A percentile compares a stretch with the other conserved stretches of the same genome.
phyloP scores from a whole-genome alignment of 2,113 vertebrate genomes.

The Muntiacus muntjak region DNA sequence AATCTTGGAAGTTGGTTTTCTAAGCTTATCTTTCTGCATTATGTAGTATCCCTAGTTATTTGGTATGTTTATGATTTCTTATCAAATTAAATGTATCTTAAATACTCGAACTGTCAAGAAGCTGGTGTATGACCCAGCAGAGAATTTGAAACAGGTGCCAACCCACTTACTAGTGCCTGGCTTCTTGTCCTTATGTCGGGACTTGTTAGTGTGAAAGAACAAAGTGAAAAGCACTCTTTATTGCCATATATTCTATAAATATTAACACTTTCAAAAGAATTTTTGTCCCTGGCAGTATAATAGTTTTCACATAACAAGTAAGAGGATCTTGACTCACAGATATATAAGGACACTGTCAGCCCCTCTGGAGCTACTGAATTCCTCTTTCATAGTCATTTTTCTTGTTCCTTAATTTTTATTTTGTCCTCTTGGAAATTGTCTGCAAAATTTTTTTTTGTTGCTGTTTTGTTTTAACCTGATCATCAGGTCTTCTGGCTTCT shows the following conservation, averaged over 20 bases:
- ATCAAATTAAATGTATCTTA: background rate
- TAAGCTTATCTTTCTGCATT: background rate
- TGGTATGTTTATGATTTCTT: background rate
- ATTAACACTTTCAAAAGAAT: background rate
- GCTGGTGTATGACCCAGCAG: background rate
- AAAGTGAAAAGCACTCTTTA: background rate
- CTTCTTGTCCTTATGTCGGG: background rate
- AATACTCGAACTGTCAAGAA: background rate
- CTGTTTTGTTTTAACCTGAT: background rate
- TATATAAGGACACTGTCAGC: background rate
- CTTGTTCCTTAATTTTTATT: background rate
- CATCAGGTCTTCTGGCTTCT: background rate
- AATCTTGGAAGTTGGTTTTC: background rate
- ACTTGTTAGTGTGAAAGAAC: background rate
- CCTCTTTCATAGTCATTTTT: background rate
- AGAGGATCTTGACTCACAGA: background rate
- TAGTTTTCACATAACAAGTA: background rate
- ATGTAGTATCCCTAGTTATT: background rate
- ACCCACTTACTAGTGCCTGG: background rate
- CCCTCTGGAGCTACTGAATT: background rate
- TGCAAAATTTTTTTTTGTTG: background rate
- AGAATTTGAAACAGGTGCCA: background rate
- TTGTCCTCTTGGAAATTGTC: background rate
- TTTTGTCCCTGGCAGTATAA: background rate
- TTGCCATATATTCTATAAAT: background rate